phyloP scores from a whole-genome alignment of 1,140 invertebrate genomes.

The Leptoteleia sp. region DNA sequence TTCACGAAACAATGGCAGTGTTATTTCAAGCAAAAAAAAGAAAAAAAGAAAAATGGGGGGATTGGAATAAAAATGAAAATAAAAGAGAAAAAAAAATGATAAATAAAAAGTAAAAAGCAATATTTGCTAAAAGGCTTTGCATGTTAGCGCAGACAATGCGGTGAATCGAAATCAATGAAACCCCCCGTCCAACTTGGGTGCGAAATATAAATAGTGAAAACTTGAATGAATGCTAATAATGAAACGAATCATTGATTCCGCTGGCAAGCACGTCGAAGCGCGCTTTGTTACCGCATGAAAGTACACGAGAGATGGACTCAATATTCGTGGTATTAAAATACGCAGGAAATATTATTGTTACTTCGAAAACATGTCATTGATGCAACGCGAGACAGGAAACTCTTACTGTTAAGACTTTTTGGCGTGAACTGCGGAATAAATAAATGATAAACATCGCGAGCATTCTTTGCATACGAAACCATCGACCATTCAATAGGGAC shows the following conservation, averaged over 20 bases:
- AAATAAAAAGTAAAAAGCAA: not conserved
- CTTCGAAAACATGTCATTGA: constrained; percentile 29
- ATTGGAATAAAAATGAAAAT: too few species aligned
- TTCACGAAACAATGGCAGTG: not conserved
- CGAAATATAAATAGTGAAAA: constrained; percentile 37
- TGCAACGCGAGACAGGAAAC: constrained; percentile 29
- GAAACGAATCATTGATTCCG: constrained; percentile 28
- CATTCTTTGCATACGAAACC: not conserved
- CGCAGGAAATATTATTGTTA: constrained; percentile 45
- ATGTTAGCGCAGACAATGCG: constrained; percentile 5
- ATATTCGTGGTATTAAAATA: constrained; percentile 22
- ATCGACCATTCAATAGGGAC: not conserved
- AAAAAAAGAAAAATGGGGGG: too few species aligned
- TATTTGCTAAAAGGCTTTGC: constrained; percentile 12
- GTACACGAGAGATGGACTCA: constrained; percentile 29
- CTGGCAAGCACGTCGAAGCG: constrained; percentile 11
- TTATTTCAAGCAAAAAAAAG: not conserved
- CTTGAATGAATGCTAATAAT: constrained; percentile 35
- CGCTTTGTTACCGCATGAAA: constrained; percentile 24
- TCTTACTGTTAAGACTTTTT: not conserved
- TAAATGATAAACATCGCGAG: constrained; percentile 15
- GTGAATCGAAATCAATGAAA: constrained; percentile 19
- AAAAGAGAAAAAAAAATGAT: constrained; percentile 3
- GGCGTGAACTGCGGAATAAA: constrained; percentile 18
- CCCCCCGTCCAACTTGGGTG: constrained; percentile 5